Percentiles rank a stretch among this genome's conserved stretches.
These are phyloP conservation scores for Epinephelus awoara DNA, from an alignment of 2,797 vertebrate genomes.

Conservation along the genomic window DNA sequence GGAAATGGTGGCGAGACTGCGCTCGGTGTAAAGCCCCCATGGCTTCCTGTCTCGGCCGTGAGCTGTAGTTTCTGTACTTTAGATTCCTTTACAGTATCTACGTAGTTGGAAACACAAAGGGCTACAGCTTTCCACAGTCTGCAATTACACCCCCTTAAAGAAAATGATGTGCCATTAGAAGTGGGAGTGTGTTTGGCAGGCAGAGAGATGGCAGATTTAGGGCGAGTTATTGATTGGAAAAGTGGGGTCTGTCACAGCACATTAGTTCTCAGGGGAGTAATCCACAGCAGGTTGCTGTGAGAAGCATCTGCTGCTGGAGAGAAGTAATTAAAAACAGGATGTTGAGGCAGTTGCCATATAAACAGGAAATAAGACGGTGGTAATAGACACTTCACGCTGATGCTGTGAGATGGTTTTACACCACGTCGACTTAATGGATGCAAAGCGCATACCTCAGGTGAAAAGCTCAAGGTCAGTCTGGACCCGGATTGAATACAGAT, in stretches of 20 bases:
- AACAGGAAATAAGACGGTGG: constrained; percentile 88
- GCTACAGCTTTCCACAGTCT: constrained; percentile 77
- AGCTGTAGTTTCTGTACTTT: constrained; percentile 59
- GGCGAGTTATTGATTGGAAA: constrained; percentile 90
- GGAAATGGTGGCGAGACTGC: constrained; percentile 46
- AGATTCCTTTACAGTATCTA: constrained; percentile 72
- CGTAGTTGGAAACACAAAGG: constrained; percentile 73
- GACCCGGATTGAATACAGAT: constrained; percentile 80
- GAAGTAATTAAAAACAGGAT: constrained; percentile 90
- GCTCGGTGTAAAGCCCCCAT: constrained; percentile 69
- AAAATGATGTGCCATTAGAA: constrained; percentile 87
- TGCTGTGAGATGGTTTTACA: constrained; percentile 82
- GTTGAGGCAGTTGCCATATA: constrained; percentile 88
- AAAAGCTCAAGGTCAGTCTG: constrained; percentile 83
- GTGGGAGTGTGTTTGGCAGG: constrained; percentile 85
- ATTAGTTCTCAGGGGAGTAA: constrained; percentile 89
- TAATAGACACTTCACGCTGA: constrained; percentile 87
- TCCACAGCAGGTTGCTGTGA: constrained; percentile 87
- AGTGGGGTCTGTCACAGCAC: constrained; percentile 90
- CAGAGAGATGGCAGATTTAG: constrained; percentile 89
- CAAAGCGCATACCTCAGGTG: constrained; percentile 80
- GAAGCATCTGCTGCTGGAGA: constrained; percentile 87
- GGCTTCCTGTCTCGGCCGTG: constrained; percentile 80
- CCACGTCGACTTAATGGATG: constrained; percentile 81
- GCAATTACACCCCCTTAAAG: constrained; percentile 86